Base-by-base conservation (phyloP, 2,113 vertebrate genomes). In the Uria lomvia region DNA sequence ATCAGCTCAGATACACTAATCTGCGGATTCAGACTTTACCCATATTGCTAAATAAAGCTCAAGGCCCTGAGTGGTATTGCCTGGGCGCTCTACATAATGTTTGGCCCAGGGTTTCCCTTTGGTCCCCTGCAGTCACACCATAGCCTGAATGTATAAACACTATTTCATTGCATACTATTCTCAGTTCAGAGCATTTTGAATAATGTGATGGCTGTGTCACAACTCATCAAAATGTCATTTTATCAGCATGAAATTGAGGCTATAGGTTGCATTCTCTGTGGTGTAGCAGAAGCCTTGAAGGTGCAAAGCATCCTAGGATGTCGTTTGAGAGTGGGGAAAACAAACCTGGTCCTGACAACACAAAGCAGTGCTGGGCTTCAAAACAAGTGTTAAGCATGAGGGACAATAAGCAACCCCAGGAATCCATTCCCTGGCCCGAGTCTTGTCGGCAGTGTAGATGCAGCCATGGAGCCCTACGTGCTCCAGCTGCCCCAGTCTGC, bases 191-290 rank as follows among this genome's bases (percentile, higher is more conserved):
- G 68, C 55, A 74, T 89, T 95, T 84, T 66, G 52, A 95, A 67
- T 81, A 91, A 77, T 45, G 29, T 11, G 40, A 34, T 38, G 19
- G 30, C 5, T 52, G 14, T 70, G 63, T 70, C 86, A 88, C 75
- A 88, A 49, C 32, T 90, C 66, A 88, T 87, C 88, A 79, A 92
- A 92, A 70, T 83, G 82, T n/a, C 59, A 45, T 72, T 96, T 94
- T 67, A 88, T 76, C 79, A 83, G 72, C n/a, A 90, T 4, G 20
- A 88, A 93, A 94, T 14, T 72, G 40, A 93, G 49, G 36, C 62
- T 86, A 49, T 36, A 76, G 8, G 53, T 82, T 96, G 58, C 36
- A 50, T 3, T 3, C 21, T 66, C n/a, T n/a, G 26, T 9, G 50
- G 24, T 49, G 43, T 12, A 52, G 58, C 78, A 88, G 67, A 88